These are phyloP conservation scores for Pseudobourletiella spinata DNA, from an alignment of 1,140 invertebrate genomes.

Conservation along the genomic window DNA sequence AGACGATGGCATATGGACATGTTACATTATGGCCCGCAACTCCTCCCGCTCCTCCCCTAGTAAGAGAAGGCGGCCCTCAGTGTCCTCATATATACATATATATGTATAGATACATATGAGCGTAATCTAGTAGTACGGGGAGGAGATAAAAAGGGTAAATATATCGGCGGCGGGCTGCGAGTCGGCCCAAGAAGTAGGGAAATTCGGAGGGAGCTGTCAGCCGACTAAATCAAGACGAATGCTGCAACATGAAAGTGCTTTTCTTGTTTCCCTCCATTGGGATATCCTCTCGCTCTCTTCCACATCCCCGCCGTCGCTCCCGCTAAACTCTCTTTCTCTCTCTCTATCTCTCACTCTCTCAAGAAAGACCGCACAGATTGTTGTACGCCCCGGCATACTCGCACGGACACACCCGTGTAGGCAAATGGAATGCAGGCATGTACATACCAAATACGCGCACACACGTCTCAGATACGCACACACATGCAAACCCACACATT, in stretches of 20 bases:
- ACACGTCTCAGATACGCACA: too few relatives aligned
- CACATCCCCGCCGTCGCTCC: slow-evolving; percentile 3
- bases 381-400: too few relatives aligned
- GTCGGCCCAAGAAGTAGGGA: slow-evolving; percentile 24
- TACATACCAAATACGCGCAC: too few relatives aligned
- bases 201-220: slow-evolving; percentile 35
- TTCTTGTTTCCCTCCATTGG: slow-evolving; percentile 35
- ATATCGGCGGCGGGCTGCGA: slow-evolving; percentile 13
- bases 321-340: neutral
- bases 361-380: neutral
- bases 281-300: slow-evolving; percentile 27
- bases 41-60: neutral
- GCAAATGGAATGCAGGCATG: neutral
- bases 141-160: slow-evolving; percentile 20
- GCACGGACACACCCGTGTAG: too few relatives aligned
- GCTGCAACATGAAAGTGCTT: slow-evolving; percentile 37
- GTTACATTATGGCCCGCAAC: too few relatives aligned
- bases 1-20: too few relatives aligned
- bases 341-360: neutral
- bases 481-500: too few relatives aligned
- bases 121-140: slow-evolving; percentile 4
- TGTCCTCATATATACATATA: slow-evolving; percentile 1
- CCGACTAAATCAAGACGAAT: slow-evolving; percentile 37
- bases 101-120: neutral
- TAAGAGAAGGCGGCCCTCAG: too few relatives aligned